A percentile compares a stretch with the other conserved stretches of the same genome.
phyloP scores from a whole-genome alignment of 2,113 vertebrate genomes.

The Microcebus griseorufus region DNA sequence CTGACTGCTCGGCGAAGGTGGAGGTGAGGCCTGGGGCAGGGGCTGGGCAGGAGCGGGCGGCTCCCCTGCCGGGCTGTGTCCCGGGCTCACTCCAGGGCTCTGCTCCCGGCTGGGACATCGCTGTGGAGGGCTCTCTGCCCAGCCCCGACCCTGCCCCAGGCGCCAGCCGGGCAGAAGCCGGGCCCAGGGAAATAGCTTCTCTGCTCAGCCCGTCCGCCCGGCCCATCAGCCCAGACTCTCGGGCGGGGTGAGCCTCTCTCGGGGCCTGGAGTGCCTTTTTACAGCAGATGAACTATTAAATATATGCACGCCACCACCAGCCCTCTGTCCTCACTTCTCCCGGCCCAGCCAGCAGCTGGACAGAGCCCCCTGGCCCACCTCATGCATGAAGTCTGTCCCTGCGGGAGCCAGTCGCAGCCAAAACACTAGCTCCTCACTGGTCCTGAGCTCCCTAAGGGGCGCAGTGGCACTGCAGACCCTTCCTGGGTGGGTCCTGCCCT shows the following conservation, averaged over 20 bases:
- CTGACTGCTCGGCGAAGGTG: slow-evolving; percentile 95
- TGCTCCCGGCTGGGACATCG: rapidly evolving
- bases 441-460: background rate
- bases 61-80: rapidly evolving
- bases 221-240: rapidly evolving
- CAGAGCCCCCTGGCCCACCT: background rate
- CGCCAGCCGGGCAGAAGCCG: background rate
- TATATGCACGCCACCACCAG: rapidly evolving
- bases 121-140: background rate
- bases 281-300: background rate
- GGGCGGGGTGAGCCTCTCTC: too few species aligned
- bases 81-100: background rate
- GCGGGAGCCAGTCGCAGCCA: rapidly evolving
- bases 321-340: background rate
- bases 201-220: background rate
- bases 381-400: rapidly evolving
- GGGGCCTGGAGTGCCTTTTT: background rate
- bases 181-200: background rate
- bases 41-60: background rate
- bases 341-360: background rate
- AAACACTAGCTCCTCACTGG: background rate
- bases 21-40: slow-evolving; percentile 89
- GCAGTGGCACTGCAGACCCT: rapidly evolving
- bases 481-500: background rate
- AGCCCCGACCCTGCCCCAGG: background rate